phyloP scores from a whole-genome alignment of 2,113 vertebrate genomes.

The Pteronura brasiliensis region DNA sequence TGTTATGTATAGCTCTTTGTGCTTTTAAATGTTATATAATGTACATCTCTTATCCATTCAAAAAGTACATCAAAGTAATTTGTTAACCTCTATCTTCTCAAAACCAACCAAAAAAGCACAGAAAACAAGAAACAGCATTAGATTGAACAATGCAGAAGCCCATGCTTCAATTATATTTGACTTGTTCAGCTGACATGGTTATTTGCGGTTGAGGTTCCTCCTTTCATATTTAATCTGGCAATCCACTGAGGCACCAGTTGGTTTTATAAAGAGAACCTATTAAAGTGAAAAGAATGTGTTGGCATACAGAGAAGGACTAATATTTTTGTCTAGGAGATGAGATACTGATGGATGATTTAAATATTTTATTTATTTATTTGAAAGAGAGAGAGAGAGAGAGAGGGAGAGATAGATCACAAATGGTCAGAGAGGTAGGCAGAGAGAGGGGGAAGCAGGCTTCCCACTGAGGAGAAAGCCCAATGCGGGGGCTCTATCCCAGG shows the following conservation, averaged over 20 bases:
- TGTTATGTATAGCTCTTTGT: neutral
- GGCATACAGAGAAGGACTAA: neutral
- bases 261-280: slow-evolving; percentile 10
- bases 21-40: neutral
- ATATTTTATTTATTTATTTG: neutral
- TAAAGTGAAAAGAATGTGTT: neutral
- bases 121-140: neutral
- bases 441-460: no score
- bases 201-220: neutral
- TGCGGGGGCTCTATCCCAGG: no score
- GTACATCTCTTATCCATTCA: neutral
- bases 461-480: no score
- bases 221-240: slow-evolving; percentile 15
- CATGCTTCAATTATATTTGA: neutral
- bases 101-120: neutral
- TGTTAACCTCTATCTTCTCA: neutral
- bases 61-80: slow-evolving; percentile 2
- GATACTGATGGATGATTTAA: slow-evolving; percentile 7
- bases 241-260: neutral
- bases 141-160: neutral
- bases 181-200: neutral
- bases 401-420: no score
- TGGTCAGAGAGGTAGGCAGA: no score
- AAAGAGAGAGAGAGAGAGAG: no score
- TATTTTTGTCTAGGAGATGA: slow-evolving; percentile 23